Conservation (phyloP, 2,888 invertebrate genomes). For the Coremacera marginata region DNA sequence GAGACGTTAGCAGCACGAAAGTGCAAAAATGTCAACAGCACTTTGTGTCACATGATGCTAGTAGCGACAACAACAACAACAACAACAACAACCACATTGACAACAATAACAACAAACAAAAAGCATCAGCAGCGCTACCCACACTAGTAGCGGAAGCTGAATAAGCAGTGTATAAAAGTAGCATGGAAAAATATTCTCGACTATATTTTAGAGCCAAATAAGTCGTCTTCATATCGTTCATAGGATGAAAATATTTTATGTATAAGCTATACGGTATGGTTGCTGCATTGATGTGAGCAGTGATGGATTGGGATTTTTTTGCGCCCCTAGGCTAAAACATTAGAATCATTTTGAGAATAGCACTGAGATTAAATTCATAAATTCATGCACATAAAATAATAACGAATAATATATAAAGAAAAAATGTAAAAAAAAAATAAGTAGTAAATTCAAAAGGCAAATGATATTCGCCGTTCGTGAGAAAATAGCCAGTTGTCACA, state of each 20-base stretch:
- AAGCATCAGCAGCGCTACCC: neutral
- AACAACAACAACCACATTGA: neutral
- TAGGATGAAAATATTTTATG: slow-evolving; percentile 13
- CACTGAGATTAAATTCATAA: too few relatives aligned
- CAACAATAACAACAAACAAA: neutral
- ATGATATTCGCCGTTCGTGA: too few relatives aligned
- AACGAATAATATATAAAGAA: too few relatives aligned
- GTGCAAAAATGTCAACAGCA: slow-evolving; percentile 27
- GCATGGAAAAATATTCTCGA: neutral
- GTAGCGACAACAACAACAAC: neutral
- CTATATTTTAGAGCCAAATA: neutral
- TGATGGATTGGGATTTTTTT: neutral
- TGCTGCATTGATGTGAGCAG: neutral
- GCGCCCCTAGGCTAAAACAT: too few relatives aligned
- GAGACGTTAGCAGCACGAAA: slow-evolving; percentile 18
- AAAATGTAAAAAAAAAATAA: too few relatives aligned
- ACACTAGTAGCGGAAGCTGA: neutral
- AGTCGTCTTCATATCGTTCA: neutral
- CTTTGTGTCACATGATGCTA: slow-evolving; percentile 22
- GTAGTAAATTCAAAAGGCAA: too few relatives aligned
- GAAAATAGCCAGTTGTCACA: too few relatives aligned
- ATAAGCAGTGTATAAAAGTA: neutral
- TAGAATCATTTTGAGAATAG: too few relatives aligned
- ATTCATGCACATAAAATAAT: too few relatives aligned
- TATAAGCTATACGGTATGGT: neutral